Conservation (phyloP, 1,140 invertebrate genomes). For the Dendrolimus punctatus region DNA sequence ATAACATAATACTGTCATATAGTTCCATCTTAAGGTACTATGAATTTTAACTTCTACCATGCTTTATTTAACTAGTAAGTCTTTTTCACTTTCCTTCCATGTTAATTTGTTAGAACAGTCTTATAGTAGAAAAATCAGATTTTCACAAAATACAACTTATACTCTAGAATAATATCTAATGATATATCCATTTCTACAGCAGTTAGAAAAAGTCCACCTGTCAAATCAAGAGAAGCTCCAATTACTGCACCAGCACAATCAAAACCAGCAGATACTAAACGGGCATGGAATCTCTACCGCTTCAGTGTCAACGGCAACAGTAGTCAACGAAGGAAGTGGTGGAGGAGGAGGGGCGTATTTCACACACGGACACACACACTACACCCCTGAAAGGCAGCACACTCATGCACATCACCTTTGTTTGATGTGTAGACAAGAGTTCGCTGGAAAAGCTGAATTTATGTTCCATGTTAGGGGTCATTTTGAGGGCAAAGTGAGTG, state of each 20-base stretch:
- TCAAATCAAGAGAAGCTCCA: slow-evolving; percentile 68
- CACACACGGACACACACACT: slow-evolving; percentile 64
- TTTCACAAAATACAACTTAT: background rate
- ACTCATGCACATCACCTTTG: slow-evolving; percentile 74
- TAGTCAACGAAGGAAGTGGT: slow-evolving; percentile 47
- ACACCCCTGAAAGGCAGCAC: slow-evolving; percentile 61
- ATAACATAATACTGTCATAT: background rate
- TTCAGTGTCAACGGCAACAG: slow-evolving; percentile 56
- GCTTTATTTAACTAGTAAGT: no score
- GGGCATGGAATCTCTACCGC: slow-evolving; percentile 60
- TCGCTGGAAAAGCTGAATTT: slow-evolving; percentile 78
- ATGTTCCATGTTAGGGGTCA: slow-evolving; percentile 80
- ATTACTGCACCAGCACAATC: slow-evolving; percentile 71
- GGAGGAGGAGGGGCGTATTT: slow-evolving; percentile 43
- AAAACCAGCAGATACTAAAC: slow-evolving; percentile 65
- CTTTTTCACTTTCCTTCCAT: no score
- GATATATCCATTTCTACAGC: slow-evolving; percentile 24
- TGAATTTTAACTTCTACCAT: background rate
- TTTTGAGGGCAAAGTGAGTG: slow-evolving; percentile 74
- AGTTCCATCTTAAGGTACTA: background rate
- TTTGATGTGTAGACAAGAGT: slow-evolving; percentile 78
- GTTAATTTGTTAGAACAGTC: no score
- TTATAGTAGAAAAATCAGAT: no score
- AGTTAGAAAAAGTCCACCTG: slow-evolving; percentile 63
- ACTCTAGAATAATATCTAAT: background rate